Base-by-base conservation (phyloP, 2,888 invertebrate genomes). In the Drosophila ezoana region DNA sequence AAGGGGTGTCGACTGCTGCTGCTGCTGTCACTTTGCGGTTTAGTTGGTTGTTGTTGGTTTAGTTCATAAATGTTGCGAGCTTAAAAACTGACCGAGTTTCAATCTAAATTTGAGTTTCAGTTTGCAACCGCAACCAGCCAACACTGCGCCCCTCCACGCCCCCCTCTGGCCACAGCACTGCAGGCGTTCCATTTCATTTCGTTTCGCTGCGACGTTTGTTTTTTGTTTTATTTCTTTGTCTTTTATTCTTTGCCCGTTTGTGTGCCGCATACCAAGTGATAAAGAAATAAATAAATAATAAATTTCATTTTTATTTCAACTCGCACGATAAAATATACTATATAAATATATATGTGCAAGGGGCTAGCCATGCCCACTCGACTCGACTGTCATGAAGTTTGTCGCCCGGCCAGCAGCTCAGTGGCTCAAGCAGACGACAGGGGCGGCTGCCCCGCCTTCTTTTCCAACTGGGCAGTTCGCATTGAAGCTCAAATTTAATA, bases 231-330 rank as follows among this genome's bases (percentile, higher is more conserved):
- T 68, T 71, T 59, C 77, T 41, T 28, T 68, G 72, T 59, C 77
- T 41, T 28, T 64, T 56, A 72, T 69, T 66, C 71, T 59, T 77
- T 41, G 4, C 11, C 10, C 8, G 9, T 45, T 45, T 76, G 66
- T 80, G 76, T 71, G 76, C 62, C 87, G 84, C 84, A 82, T 84
- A 86, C 76, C 86, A 88, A 84, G 81, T 87, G 84, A 84, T 84
- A 84, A 83, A 81, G 73, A 80, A 88, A 88, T 84, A 84, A 87
- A 87, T 87, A 84, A 84, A 88, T 88, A 86, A 84, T 80, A 84
- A 83, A 88, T 78, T 73, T 76, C 64, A 68, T 86, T 88, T 86
- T 88, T 83, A 80, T 88, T 87, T 87, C 70, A 68, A 68, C 73
- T 77, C 52, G 66, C 74, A 70, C 64, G 78, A 58, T 83, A 16